phyloP scores from a whole-genome alignment of 2,797 vertebrate species.

The Labroides dimidiatus region DNA sequence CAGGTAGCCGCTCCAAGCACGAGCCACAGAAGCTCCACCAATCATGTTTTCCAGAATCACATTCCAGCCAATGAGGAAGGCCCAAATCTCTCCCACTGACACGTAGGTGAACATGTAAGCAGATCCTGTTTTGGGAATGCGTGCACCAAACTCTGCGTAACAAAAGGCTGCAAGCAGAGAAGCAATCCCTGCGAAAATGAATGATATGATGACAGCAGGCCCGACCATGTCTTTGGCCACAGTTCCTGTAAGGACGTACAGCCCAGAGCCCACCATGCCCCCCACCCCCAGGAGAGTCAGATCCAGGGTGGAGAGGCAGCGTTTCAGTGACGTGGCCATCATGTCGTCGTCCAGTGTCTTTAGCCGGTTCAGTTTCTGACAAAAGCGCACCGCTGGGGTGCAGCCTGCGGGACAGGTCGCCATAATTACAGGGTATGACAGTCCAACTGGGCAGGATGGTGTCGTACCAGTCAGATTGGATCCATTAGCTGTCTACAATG shows the following conservation, averaged over 20 bases:
- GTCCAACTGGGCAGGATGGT: conserved; percentile 44
- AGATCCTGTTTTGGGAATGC: conserved; percentile 94
- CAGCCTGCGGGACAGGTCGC: conserved; percentile 83
- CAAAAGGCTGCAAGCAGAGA: conserved; percentile 95
- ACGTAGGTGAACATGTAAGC: conserved; percentile 99
- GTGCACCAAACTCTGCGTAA: conserved; percentile 96
- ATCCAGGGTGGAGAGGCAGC: conserved; percentile 93
- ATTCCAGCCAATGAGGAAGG: conserved; percentile 98
- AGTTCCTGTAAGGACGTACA: conserved; percentile 95
- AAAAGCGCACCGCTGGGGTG: conserved; percentile 86
- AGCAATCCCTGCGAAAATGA: conserved; percentile 90
- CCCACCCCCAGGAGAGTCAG: conserved; percentile 93
- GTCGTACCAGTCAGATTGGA: conserved; percentile 54
- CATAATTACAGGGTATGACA: conserved; percentile 81
- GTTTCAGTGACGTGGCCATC: conserved; percentile 93
- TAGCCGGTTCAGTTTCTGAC: conserved; percentile 91
- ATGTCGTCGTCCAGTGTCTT: conserved; percentile 93
- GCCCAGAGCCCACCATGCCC: conserved; percentile 95
- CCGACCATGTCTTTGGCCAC: conserved; percentile 93
- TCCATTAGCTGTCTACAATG: conserved; percentile 65
- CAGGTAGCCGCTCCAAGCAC: conserved; percentile 96
- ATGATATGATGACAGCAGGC: conserved; percentile 92
- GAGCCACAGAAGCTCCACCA: conserved; percentile 92
- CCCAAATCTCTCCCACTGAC: conserved; percentile 96
- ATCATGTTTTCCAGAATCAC: conserved; percentile 97